phyloP scores from a whole-genome alignment of 1,140 invertebrate genomes.

The Halotydeus destructor region DNA sequence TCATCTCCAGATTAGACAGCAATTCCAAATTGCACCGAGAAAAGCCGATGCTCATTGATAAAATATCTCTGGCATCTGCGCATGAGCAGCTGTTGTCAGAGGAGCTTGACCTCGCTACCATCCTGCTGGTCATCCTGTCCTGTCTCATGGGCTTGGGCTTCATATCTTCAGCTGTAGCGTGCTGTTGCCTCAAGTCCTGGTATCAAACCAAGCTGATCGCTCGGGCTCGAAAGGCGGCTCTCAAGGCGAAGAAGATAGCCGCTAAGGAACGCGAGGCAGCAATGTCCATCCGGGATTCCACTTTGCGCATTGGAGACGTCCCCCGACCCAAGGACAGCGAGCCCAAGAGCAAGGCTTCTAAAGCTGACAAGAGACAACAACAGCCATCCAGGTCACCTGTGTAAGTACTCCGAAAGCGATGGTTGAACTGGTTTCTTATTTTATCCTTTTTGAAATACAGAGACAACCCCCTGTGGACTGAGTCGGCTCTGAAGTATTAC shows the following conservation, averaged over 20 bases:
- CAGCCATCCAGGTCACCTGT: background rate
- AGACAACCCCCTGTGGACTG: slow-evolving; percentile 6
- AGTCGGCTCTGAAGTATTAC: background rate
- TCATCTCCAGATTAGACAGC: slow-evolving; percentile 1
- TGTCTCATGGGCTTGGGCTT: slow-evolving; percentile 1
- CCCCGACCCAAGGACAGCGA: background rate
- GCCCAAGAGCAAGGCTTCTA: background rate
- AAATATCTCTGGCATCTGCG: slow-evolving; percentile 4
- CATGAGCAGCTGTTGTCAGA: too few relatives aligned
- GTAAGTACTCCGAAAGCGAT: background rate
- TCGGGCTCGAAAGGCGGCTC: background rate
- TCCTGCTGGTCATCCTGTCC: slow-evolving; percentile 1
- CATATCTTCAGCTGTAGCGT: background rate
- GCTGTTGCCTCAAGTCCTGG: slow-evolving; percentile 5
- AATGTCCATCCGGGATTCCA: background rate
- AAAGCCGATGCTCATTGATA: slow-evolving; percentile 1
- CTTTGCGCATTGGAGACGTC: background rate
- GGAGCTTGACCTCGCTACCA: background rate
- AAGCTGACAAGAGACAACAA: slow-evolving; percentile 6
- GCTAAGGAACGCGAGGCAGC: background rate
- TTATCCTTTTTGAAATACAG: background rate
- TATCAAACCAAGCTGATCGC: slow-evolving; percentile 1
- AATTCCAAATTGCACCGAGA: background rate
- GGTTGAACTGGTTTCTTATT: background rate
- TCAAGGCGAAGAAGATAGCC: background rate